Base-by-base conservation (phyloP, 2,888 invertebrate genomes). In the Seladonia tumulorum region DNA sequence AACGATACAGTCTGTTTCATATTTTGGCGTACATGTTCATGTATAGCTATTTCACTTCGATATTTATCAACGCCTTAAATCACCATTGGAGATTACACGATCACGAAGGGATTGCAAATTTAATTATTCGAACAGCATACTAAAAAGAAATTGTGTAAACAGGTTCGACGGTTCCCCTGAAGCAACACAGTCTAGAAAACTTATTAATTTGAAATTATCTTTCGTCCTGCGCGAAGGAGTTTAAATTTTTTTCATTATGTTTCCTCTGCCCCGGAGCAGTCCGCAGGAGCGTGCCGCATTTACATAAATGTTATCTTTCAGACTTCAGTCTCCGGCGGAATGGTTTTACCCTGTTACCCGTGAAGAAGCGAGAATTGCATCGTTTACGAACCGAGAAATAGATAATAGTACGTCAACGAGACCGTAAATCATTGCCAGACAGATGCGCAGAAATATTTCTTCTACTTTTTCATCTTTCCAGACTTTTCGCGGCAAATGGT, bases 281-380 rank as follows among this genome's bases (percentile, higher is more conserved):
- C 29, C 35, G 47, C 12, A 45, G 45, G 22, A 80, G 66, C 53
- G 47, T 53, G 35, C 70, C 29, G n/a, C 75, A 82, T 81, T 81
- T 83, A 63, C 83, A 76, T 83, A 83, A 81, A 72, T 71, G 63
- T 76, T 79, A 76, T 76, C 74, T 78, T 53, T 70, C 49, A 60
- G 76, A 45, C 82, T 75, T 42, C 57, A 49, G 81, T 70, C 63
- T 49, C 35, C 39, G 71, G 39, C 5, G 39, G 16, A 49, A 60
- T 14, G 12, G 35, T 29, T 18, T n/a, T 42, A 71, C 45, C 57
- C 53, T 18, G 22, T 78, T 72, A 66, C 66, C 70, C 12, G 42
- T 14, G 49, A 1, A 22, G 10, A 42, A 47, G 66, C 25, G 80
- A 66, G 49, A 66, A 53, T 71, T 71, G 16, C 29, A 47, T 72